Percentiles rank a stretch among this genome's conserved stretches.
Evolutionary conservation across 2,797 vertebrate species (phyloP).

Genomic region (Coranthus polyacanthus): DNA sequence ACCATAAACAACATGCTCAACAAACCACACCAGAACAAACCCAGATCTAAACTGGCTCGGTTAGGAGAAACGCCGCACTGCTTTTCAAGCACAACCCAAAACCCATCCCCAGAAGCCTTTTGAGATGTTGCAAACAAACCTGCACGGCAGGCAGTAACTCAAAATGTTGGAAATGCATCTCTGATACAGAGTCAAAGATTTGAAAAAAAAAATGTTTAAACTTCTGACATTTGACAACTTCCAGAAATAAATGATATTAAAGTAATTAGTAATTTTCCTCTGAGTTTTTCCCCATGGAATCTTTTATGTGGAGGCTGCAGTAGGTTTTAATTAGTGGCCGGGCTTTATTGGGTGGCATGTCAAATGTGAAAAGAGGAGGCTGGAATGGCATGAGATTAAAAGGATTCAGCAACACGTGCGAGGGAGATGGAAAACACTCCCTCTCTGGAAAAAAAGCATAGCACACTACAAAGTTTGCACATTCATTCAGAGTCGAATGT

Average conservation of each 20-base stretch:
- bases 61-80: slow-evolving; percentile 49
- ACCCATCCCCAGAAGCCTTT: slow-evolving; percentile 56
- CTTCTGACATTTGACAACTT: slow-evolving; percentile 69
- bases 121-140: slow-evolving; percentile 60
- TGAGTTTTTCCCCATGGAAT: slow-evolving; percentile 60
- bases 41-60: slow-evolving; percentile 69
- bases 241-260: slow-evolving; percentile 71
- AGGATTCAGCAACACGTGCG: slow-evolving; percentile 69
- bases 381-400: slow-evolving; percentile 78
- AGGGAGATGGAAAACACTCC: slow-evolving; percentile 64
- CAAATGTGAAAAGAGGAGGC: slow-evolving; percentile 78
- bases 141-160: slow-evolving; percentile 20
- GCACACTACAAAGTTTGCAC: slow-evolving; percentile 70
- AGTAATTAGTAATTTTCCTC: slow-evolving; percentile 76
- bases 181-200: slow-evolving; percentile 39
- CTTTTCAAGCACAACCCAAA: slow-evolving; percentile 67
- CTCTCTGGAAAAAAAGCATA: slow-evolving; percentile 26
- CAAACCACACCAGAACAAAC: slow-evolving; percentile 87
- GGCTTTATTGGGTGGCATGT: slow-evolving; percentile 83
- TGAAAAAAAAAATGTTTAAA: slow-evolving; percentile 37
- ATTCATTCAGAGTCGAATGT: slow-evolving; percentile 62
- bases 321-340: slow-evolving; percentile 82
- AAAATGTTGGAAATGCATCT: slow-evolving; percentile 36
- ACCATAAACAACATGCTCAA: slow-evolving; percentile 87
- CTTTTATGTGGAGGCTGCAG: slow-evolving; percentile 72